phyloP scores from a whole-genome alignment of 2,888 invertebrate species.

The Ceramica pisi region DNA sequence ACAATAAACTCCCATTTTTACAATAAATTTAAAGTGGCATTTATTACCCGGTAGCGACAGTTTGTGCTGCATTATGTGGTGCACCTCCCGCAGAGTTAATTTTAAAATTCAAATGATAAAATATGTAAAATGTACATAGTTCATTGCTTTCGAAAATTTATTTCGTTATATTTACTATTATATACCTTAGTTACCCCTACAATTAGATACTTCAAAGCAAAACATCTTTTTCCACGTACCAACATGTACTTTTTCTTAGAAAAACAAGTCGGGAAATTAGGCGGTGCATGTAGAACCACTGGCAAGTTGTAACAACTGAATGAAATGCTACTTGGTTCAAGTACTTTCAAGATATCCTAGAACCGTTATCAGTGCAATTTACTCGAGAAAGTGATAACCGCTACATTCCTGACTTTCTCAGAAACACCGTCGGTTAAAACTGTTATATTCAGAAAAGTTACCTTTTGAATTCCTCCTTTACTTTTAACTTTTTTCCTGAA shows the following conservation, averaged over 20 bases:
- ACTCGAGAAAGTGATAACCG: constrained; percentile 22
- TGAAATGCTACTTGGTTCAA: constrained; percentile 23
- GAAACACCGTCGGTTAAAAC: constrained; percentile 7
- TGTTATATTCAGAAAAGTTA: background rate
- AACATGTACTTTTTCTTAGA: background rate
- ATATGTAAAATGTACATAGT: background rate
- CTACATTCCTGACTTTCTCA: constrained; percentile 11
- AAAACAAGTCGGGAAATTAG: background rate
- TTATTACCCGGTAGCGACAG: no score
- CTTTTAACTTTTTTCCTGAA: background rate
- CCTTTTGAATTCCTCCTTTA: background rate
- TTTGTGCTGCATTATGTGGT: no score
- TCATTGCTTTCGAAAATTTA: background rate
- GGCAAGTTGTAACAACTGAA: constrained; percentile 27
- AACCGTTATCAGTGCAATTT: constrained; percentile 23
- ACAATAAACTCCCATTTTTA: no score
- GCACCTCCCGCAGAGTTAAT: no score
- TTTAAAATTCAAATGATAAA: background rate
- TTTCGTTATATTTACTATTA: background rate
- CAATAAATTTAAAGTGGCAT: no score
- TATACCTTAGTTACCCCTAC: background rate
- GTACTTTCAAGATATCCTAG: constrained; percentile 37
- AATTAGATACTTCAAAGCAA: background rate
- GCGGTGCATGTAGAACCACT: background rate
- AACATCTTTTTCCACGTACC: background rate